Base-by-base conservation (phyloP, 2,113 vertebrate genomes). In the Tragulus kanchil region DNA sequence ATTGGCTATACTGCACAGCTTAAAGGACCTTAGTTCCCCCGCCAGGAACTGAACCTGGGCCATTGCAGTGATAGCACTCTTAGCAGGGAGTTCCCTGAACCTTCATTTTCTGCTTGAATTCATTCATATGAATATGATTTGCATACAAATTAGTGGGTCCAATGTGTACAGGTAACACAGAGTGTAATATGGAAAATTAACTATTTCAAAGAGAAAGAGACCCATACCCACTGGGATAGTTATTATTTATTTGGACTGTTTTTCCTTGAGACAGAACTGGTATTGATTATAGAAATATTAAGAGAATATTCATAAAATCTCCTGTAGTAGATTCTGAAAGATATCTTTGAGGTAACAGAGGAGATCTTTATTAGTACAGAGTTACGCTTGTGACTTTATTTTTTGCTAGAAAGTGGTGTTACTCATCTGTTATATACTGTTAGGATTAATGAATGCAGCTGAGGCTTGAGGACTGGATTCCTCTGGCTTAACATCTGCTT, bases 81-180 rank as follows among this genome's bases (percentile, higher is more conserved):
- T 78, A 19, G 26, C 48, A 11, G 48, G 75, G 26, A 78, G 26
- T 54, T 31, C 75, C 26, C 75, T 73, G 45, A 62, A 79, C 28
- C 16, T 79, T 94, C 61, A n/a, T 62, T 85, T 96, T 90, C 69
- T 92, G 42, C 10, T 95, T 89, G 50, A 69, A n/a, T 65, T 89
- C 21, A 94, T 89, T 89, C 82, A 61, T 81, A 10, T 56, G 31
- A 42, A 67, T 86, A 79, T 50, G 8, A 3, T 65, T 81, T 94
- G 14, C 21, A 85, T 94, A 15, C 4, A 75, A 42, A 83, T 87
- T 10, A 81, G 1, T 6, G 85, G 31, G 17, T 45, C 16, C 7
- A 62, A 0, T 85, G 48, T 88, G n/a, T 56, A 59, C 36, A 90
- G 15, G 28, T 82, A 81, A 88, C 7, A 17, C 31, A 13, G 42